Base-by-base conservation (phyloP, 2,888 invertebrate species). In the Abrostola tripartita region DNA sequence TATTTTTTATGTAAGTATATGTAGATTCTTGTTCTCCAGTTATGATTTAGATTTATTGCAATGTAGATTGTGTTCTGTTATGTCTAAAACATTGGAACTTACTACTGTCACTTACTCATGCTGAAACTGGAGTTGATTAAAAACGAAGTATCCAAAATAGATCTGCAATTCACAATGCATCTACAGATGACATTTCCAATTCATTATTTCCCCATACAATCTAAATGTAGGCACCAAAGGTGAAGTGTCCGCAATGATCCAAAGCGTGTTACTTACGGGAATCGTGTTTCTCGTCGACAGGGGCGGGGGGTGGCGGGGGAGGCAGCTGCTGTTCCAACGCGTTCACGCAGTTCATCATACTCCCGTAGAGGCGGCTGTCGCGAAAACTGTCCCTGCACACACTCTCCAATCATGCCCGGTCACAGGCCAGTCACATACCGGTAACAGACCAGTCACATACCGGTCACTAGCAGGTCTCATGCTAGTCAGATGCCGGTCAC, bases 281-380 rank as follows among this genome's bases (percentile, higher is more conserved):
- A 83, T 94, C 95, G 74, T 94, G 94, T 82, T 95, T 95, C 79
- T 95, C 95, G 75, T 95, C 94, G 75, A 88, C 88, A 49, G 93
- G 93, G 44, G 95, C 93, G 36, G 94, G 94, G 52, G 95, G 94
- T 72, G 94, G 94, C 55, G 95, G 95, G 87, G 97, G 97, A 88
- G 97, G 97, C 95, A 98, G 96, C 95, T 97, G 97, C 90, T 97
- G 98, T 95, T 98, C 98, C 95, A 98, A 96, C 89, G 97, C 97
- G 96, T 98, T 98, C 95, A 98, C 98, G 96, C 98, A 98, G 97
- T 98, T 98, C 96, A 98, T 96, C 98, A 98, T 98, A 96, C 98
- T 98, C 96, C 98, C 98, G 95, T 98, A 98, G 93, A 98, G 96
- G 93, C 97, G 97, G 96, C 97, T 97, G 95, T 98, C 98, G 94